Base-by-base conservation (phyloP, 35 echinoderm and acorn worm species). In the Ophiothrix spiculata region DNA sequence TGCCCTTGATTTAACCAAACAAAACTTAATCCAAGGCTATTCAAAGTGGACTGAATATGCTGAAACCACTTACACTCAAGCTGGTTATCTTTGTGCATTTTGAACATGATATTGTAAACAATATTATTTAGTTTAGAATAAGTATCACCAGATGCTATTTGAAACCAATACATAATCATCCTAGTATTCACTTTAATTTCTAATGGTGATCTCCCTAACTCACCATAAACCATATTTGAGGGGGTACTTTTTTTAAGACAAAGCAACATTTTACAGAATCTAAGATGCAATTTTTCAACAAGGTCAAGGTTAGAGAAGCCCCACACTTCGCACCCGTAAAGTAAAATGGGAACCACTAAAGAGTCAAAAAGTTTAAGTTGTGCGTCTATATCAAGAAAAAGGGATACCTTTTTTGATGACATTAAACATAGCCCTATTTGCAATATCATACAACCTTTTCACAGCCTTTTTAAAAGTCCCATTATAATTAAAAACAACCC, bases 241-340 rank as follows among this genome's bases (percentile, higher is more conserved):
- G 6, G 19, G 42, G 42, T 49, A 19, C 42, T 10, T 49, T 49
- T 49, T 49, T 49, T 49, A 49, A 49, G 6, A 10, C 19, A 10
- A 6, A 49, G 42, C 42, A 49, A n/a, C n/a, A n/a, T n/a, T n/a
- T n/a, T n/a, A 49, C 42, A 49, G 16, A 38, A 38, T 38, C 14
- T 36, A 23, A 36, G 34, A 35, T 64, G 49, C 33, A 84, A 84
- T 28, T 34, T 32, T 84, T 84, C 56, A 23, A 74, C 0, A 23
- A 36, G 4, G n/a, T 23, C 2, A 69, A 84, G 36, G 21, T 64
- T 32, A 1, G 33, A 40, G 39, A 84, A 37, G 36, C 82, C 56
- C 56, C 82, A 74, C 17, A 84, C 35, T 69, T 84, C 54, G 33
- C 4, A 69, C 2, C 82, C 82, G 73, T 84, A 84, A 1, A 84